phyloP scores from a whole-genome alignment of 2,797 vertebrate genomes.

The Rhinophrynus dorsalis region DNA sequence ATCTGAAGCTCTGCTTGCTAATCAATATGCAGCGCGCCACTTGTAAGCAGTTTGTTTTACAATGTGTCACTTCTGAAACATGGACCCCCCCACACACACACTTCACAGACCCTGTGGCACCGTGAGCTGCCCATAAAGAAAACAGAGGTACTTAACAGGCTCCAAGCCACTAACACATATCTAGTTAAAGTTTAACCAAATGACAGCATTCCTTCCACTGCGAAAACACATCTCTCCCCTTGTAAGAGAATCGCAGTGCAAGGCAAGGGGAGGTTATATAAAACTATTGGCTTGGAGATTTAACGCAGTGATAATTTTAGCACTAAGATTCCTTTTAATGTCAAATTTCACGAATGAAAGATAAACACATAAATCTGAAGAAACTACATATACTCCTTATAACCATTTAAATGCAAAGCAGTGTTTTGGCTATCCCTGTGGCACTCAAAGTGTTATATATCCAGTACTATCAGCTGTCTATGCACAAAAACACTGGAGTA shows the following conservation, averaged over 20 bases:
- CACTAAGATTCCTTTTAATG: not conserved
- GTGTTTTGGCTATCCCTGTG: too few species aligned
- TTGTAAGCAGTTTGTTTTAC: slow-evolving; percentile 53
- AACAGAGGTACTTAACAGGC: slow-evolving; percentile 61
- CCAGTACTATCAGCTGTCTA: too few species aligned
- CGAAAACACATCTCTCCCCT: slow-evolving; percentile 38
- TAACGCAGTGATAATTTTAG: not conserved
- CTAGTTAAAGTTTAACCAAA: slow-evolving; percentile 54
- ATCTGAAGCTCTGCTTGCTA: slow-evolving; percentile 27
- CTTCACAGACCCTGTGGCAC: slow-evolving; percentile 65
- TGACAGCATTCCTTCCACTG: slow-evolving; percentile 61
- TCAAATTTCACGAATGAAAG: not conserved
- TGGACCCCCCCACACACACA: slow-evolving; percentile 40
- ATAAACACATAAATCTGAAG: too few species aligned
- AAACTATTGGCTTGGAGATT: not conserved
- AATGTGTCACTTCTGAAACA: slow-evolving; percentile 52
- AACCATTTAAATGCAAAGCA: too few species aligned
- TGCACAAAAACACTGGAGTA: too few species aligned
- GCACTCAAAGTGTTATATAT: too few species aligned
- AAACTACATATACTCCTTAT: too few species aligned
- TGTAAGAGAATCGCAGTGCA: not conserved
- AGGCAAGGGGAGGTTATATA: not conserved
- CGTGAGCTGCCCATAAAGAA: slow-evolving; percentile 60
- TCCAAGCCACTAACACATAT: slow-evolving; percentile 60
- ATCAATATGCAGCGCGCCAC: slow-evolving; percentile 54